phyloP scores from a whole-genome alignment of 2,797 vertebrate species.

The Rachycentron canadum region DNA sequence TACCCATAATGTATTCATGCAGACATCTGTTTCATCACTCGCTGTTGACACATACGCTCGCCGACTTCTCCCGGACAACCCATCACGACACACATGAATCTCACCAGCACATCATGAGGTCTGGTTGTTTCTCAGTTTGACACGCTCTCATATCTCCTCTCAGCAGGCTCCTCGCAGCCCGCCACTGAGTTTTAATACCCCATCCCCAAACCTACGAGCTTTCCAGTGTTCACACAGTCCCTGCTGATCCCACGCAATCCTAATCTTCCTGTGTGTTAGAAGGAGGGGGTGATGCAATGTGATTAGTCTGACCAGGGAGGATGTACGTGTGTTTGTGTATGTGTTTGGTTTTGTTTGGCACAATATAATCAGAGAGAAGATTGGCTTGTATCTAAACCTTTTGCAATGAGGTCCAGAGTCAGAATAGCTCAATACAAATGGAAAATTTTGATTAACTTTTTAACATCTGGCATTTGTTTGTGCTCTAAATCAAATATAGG shows the following conservation, averaged over 20 bases:
- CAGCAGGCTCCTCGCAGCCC: conserved; percentile 34
- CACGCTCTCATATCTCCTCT: conserved; percentile 52
- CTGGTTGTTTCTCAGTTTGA: conserved; percentile 29
- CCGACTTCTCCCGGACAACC: conserved; percentile 49
- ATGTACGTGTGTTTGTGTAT: not conserved
- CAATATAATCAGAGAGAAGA: not conserved
- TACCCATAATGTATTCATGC: not conserved
- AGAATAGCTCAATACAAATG: not conserved
- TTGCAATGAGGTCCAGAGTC: not conserved
- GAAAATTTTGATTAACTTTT: not conserved
- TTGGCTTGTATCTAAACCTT: not conserved
- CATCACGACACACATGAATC: conserved; percentile 26
- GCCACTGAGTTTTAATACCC: conserved; percentile 60
- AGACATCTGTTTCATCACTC: conserved; percentile 38
- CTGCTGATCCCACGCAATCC: conserved; percentile 43
- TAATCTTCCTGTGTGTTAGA: conserved; percentile 24
- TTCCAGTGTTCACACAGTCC: conserved; percentile 37
- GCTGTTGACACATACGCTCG: conserved; percentile 35
- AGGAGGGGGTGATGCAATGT: conserved; percentile 1
- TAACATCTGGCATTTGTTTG: not conserved
- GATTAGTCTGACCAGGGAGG: not conserved
- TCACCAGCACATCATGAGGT: conserved; percentile 10
- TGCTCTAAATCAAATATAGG: not conserved
- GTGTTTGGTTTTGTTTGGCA: not conserved
- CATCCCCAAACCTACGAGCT: conserved; percentile 38